Conservation (phyloP, 37 sponge, comb jelly and placozoan genomes). For the Halisarca cf. caerulea region DNA sequence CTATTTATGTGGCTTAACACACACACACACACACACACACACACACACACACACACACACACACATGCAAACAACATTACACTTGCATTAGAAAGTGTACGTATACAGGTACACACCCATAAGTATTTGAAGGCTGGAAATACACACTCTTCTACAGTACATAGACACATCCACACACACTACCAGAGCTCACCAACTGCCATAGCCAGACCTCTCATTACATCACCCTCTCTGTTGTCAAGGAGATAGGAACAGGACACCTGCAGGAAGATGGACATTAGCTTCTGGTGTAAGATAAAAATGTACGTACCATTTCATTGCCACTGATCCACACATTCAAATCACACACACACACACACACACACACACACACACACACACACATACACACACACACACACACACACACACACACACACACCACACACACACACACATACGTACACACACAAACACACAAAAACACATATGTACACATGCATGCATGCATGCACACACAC, state of each 20-base stretch:
- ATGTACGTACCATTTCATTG: background rate
- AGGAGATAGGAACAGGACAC: conserved; percentile 52
- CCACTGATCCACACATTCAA: background rate
- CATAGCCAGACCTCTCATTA: conserved; percentile 61
- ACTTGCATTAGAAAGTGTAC: no score
- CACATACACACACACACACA: background rate
- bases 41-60: background rate
- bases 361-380: background rate
- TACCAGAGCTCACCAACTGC: conserved; percentile 56
- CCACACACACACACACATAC: no score
- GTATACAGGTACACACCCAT: conserved; percentile 1
- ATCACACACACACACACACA: background rate
- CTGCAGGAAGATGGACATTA: no score
- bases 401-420: no score
- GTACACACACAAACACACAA: no score
- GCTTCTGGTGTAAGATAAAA: no score
- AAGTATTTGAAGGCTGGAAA: no score
- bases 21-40: conserved; percentile 7
- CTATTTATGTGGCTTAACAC: no score
- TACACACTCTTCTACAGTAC: background rate
- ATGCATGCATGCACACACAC: no score
- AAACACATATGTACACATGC: no score
- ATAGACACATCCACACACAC: conserved; percentile 22
- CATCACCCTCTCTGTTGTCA: conserved; percentile 8
- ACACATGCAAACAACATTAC: background rate